Base-by-base conservation (phyloP, 2,888 invertebrate genomes). In the Andricus curvator region DNA sequence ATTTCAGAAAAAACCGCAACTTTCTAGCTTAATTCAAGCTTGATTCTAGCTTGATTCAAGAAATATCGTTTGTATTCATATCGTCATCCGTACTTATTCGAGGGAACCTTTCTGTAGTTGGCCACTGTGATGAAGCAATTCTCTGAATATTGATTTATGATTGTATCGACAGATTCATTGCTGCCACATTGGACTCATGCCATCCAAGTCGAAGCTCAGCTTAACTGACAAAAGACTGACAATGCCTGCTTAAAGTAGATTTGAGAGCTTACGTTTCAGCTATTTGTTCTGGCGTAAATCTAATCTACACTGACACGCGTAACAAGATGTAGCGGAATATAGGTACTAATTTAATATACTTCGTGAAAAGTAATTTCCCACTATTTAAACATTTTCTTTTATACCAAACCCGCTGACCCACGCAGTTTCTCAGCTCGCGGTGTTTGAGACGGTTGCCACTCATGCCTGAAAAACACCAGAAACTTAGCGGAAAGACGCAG, bases 61-160 rank as follows among this genome's bases (percentile, higher is more conserved):
- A 44, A 44, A 44, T 44, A 13, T 44, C 13, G 2, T 44, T 44
- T 44, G 13, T 44, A 44, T 13, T 13, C 11, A 44, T 13, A 44
- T 44, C 13, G 13, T 44, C 13, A 13, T 44, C 13, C 44, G 44
- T 13, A 44, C 44, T 44, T 44, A 44, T 44, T 44, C 44, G 13
- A 37, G 37, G 65, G 13, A 67, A 44, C 20, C 20, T 66, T 66
- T 66, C 17, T 44, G 66, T 37, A n/a, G n/a, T n/a, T 37, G 17
- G 20, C n/a, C 5, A 37, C 37, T 41, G 11, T 41, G 37, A 67
- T n/a, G 67, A 67, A 67, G 41, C 67, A 67, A 41, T 67, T 37
- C n/a, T 41, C 44, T 67, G 41, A 22, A 67, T 67, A 67, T 67
- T 67, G 67, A 67, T 67, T 67, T 67, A 67, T 67, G 41, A 67